These are phyloP conservation scores for Xanthia togata DNA, from an alignment of 2,888 invertebrate genomes.

Conservation along the genomic window DNA sequence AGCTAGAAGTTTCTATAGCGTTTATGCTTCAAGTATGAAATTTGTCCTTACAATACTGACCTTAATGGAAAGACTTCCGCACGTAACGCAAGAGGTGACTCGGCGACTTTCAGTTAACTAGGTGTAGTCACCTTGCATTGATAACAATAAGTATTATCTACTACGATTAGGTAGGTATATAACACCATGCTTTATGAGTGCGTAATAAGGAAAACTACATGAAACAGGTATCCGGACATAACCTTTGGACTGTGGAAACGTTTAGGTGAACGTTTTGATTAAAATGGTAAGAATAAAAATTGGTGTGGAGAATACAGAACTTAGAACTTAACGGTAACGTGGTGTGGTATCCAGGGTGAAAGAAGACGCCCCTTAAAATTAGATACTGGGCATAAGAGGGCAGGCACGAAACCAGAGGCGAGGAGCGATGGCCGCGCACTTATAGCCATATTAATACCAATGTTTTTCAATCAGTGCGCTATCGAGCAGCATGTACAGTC, in stretches of 20 bases:
- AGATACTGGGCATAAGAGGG: not conserved
- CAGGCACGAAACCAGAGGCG: no score
- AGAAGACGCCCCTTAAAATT: not conserved
- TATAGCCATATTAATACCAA: slow-evolving; percentile 42
- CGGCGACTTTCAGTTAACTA: slow-evolving; percentile 14
- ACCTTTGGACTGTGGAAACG: slow-evolving; percentile 4
- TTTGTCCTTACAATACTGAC: not conserved
- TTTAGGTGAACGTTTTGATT: not conserved
- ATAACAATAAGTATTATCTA: slow-evolving; percentile 32
- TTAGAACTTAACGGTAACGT: no score
- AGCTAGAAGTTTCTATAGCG: not conserved
- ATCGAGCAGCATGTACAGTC: slow-evolving; percentile 82
- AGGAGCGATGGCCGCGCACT: no score
- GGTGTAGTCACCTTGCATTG: slow-evolving; percentile 23
- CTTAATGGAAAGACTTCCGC: slow-evolving; percentile 8
- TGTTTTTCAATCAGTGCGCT: slow-evolving; percentile 80
- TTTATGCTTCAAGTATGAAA: not conserved
- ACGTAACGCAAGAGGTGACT: not conserved
- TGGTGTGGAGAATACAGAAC: not conserved
- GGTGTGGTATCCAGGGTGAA: not conserved
- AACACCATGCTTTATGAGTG: slow-evolving; percentile 8
- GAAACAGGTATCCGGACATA: not conserved
- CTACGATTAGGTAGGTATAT: slow-evolving; percentile 2
- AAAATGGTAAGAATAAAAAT: slow-evolving; percentile 1
- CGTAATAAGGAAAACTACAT: slow-evolving; percentile 12